Conservation (phyloP, 2,797 vertebrate species). For the Uromys caudimaculatus region DNA sequence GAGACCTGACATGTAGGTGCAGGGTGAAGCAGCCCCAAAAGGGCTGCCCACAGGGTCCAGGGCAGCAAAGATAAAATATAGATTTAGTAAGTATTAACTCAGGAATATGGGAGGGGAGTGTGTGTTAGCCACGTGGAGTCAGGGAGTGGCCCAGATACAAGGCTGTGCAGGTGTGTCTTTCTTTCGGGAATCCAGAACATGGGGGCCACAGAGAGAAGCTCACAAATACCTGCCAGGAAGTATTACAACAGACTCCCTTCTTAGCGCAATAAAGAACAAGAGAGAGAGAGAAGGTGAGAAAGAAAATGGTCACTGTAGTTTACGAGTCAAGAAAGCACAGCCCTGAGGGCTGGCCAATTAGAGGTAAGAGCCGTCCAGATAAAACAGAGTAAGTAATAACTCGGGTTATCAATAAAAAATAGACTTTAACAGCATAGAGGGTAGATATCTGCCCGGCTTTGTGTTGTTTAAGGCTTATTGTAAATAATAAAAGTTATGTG, state of each 20-base stretch:
- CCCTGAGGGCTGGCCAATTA: background rate
- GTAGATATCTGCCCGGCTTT: background rate
- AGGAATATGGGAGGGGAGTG: background rate
- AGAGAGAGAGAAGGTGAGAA: background rate
- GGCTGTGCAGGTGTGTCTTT: background rate
- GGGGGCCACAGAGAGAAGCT: background rate
- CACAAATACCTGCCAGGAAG: background rate
- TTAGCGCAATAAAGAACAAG: background rate
- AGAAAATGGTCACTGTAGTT: background rate
- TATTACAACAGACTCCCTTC: background rate
- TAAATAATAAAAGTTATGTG: background rate
- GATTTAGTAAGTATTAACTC: background rate
- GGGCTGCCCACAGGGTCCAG: background rate
- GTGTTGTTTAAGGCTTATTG: background rate
- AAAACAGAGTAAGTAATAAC: background rate
- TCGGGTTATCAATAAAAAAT: background rate
- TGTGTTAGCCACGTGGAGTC: background rate
- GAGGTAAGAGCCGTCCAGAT: background rate
- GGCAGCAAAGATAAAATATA: background rate
- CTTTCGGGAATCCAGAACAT: background rate
- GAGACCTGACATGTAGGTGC: background rate
- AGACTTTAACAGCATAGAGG: background rate
- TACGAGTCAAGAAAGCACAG: background rate
- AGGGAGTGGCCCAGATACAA: background rate
- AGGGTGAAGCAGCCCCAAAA: background rate